phyloP scores from a whole-genome alignment of 2,888 invertebrate genomes.

The Calameuta idolon region DNA sequence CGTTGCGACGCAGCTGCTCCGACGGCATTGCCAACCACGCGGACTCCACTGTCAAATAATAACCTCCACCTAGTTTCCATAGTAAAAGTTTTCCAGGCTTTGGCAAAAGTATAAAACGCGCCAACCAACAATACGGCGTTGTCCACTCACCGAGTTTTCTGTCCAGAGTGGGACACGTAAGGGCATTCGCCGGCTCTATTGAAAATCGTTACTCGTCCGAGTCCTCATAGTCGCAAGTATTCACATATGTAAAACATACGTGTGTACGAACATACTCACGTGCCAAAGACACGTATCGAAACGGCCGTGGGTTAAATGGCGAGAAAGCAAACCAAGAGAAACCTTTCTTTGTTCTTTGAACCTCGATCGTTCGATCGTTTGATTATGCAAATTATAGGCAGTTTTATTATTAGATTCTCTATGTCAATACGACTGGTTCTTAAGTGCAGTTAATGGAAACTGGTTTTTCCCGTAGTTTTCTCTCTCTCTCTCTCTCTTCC shows the following conservation, averaged over 20 bases:
- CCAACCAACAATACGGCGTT: conserved; percentile 39
- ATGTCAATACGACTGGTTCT: background rate
- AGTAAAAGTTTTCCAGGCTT: conserved; percentile 41
- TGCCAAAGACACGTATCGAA: background rate
- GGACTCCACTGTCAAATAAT: conserved; percentile 46
- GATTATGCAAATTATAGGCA: background rate
- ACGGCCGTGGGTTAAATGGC: background rate
- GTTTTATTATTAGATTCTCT: background rate
- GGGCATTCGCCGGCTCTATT: conserved; percentile 42
- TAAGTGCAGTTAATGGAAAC: conserved; percentile 2
- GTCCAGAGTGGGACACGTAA: conserved; percentile 36
- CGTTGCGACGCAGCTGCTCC: conserved; percentile 22
- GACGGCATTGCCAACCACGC: background rate
- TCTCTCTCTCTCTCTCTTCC: conserved; percentile 27
- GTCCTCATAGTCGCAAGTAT: conserved; percentile 14
- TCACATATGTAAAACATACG: background rate
- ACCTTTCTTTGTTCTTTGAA: conserved; percentile 6
- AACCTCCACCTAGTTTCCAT: conserved; percentile 49
- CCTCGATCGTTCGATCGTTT: background rate
- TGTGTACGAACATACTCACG: background rate
- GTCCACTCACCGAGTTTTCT: conserved; percentile 41
- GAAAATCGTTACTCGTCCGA: conserved; percentile 51
- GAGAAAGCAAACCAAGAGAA: background rate
- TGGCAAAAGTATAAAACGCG: conserved; percentile 31
- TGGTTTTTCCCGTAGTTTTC: conserved; percentile 1